Evolutionary conservation across 2,113 vertebrate genomes (phyloP).

Genomic region (Aspidoscelis tigris): DNA sequence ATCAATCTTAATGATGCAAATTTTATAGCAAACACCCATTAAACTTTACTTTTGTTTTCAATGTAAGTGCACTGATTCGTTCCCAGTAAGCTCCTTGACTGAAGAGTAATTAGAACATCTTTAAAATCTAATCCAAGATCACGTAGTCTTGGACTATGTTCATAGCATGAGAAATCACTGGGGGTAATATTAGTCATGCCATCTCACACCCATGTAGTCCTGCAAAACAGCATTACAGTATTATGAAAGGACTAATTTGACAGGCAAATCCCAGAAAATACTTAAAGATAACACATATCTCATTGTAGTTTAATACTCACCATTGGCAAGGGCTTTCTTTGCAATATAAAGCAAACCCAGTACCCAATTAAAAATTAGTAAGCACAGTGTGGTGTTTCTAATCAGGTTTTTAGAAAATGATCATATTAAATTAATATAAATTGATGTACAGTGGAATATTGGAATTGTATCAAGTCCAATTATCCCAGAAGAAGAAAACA

Average conservation of each 20-base stretch:
- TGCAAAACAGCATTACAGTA: slow-evolving; percentile 18
- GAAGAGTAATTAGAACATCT: slow-evolving; percentile 53
- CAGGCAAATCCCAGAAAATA: slow-evolving; percentile 11
- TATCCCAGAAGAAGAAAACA: not conserved
- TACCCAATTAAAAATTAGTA: slow-evolving; percentile 10
- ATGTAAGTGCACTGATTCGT: slow-evolving; percentile 41
- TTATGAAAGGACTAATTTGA: not conserved
- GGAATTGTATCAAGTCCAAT: slow-evolving; percentile 18
- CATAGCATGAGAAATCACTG: slow-evolving; percentile 28
- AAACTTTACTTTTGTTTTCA: not conserved
- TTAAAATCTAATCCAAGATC: slow-evolving; percentile 3
- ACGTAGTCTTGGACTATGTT: slow-evolving; percentile 29
- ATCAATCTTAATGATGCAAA: not conserved
- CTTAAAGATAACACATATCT: not conserved
- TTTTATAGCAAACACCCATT: not conserved
- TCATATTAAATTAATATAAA: slow-evolving; percentile 35
- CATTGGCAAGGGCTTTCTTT: not conserved
- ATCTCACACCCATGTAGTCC: not conserved
- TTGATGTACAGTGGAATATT: slow-evolving; percentile 12
- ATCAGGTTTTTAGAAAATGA: slow-evolving; percentile 26
- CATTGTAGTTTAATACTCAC: slow-evolving; percentile 32
- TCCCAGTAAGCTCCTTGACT: slow-evolving; percentile 47
- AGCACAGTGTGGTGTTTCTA: not conserved
- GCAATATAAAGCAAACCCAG: slow-evolving; percentile 27
- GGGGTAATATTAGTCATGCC: slow-evolving; percentile 7